Base-by-base conservation (phyloP, 2,797 vertebrate species). In the Tinamus major region DNA sequence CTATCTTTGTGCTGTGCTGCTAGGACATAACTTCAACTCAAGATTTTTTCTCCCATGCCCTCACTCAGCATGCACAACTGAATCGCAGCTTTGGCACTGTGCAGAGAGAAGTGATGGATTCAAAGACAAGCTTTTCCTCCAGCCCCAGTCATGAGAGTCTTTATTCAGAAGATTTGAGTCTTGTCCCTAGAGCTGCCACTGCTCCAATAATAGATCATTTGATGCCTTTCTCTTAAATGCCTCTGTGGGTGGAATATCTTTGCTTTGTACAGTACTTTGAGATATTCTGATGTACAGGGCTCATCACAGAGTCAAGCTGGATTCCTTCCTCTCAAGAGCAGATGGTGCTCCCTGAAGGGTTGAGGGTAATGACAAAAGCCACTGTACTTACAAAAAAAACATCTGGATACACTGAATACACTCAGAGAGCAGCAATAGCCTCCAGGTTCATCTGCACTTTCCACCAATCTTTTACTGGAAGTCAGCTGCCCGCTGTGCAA, bases 91-190 rank as follows among this genome's bases (percentile, higher is more conserved):
- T 61, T 0, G 5, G 63, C 7, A 21, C 20, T 48, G 13, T 37
- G n/a, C 51, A 70, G 89, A 79, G 11, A 35, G 44, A 83, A 85
- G n/a, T 7, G 9, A 72, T 41, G 33, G 35, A 67, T 58, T 75
- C 92, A 83, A 93, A 90, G 33, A 78, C 2, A 6, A 74, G 39
- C 33, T 87, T 35, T 61, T 24, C 39, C 80, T 87, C 29, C 24
- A 17, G 75, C 13, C 6, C 56, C 29, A 31, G 16, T 29, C 17
- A 11, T 27, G 24, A 72, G 2, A 83, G 20, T 68, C 8, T 53
- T 84, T 79, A 89, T 67, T 88, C 35, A 35, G 35, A 89, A 84
- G 65, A 69, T 26, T 7, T 20, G 19, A 16, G n/a, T 67, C n/a
- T 58, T 74, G 13, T 19, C 79, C 31, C 46, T 46, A 72, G 67